Evolutionary conservation across 2,797 vertebrate genomes (phyloP), one percentile per base, ranked within the genome.

Genomic region (Falco novaeseelandiae): DNA sequence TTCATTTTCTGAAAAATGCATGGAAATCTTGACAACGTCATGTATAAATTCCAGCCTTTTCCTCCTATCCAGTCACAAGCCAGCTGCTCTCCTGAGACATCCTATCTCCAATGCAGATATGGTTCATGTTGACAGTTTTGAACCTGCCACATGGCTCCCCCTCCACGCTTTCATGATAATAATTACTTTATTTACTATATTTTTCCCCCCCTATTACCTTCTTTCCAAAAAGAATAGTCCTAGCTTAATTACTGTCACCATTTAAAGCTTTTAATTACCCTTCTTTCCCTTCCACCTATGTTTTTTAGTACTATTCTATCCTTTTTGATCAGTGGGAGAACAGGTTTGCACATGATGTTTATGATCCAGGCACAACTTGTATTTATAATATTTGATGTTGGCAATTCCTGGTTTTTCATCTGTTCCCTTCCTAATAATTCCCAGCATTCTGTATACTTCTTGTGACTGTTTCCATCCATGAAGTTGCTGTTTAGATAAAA

Each of bases 261-360:
- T 81, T 94, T 86, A 87, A 88, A 86, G 49, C 9, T 71, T 89
- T 88, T 85, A 83, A 81, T 96, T 93, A 67, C 20, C 14, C 18
- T 70, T 71, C 26, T 91, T 80, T 91, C 69, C 30, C 57, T 90
- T 83, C 74, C 54, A 88, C 83, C 61, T 84, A 69, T 5, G 5
- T 78, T 89, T 94, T 91, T 40, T 42, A 51, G 26, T 59, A 73
- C 40, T 83, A 46, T 48, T 57, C 36, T 77, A 26, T n/a, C 7
- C 42, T 78, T 89, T 83, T 62, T 71, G 22, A 70, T 93, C 6
- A 16, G 61, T 69, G 30, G 5, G 26, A 93, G 36, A 89, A 83
- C 85, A 96, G 90, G 65, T 94, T 94, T 78, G 49, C 73, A 95
- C 93, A 94, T 69, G 96, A 96, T 61, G 38, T 54, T 81, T 69